Base-by-base conservation (phyloP, 2,113 vertebrate species). In the Chrysochloris asiatica region DNA sequence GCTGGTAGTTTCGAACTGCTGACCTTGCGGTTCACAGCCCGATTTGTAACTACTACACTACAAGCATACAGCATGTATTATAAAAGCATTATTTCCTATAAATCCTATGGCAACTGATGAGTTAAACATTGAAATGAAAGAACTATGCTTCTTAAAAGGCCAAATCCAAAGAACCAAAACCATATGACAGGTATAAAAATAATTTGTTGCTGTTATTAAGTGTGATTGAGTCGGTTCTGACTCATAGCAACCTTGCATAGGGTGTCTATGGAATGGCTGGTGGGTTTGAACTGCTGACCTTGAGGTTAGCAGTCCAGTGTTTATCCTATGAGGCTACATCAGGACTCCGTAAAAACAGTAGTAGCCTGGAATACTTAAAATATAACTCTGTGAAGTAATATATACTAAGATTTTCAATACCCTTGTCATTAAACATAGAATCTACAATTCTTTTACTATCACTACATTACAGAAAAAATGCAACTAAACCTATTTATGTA, bases 91-190 rank as follows among this genome's bases (percentile, higher is more conserved):
- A 79, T 79, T 87, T 95, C 79, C n/a, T 76, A 30, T 36, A 89
- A 90, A 72, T 75, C 52, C 26, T 47, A 69, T 47, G 13, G 52
- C 43, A 95, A 85, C 43, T 91, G 52, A 54, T 11, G 45, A 90
- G 30, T 56, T 76, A 88, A 90, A 88, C 8, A 52, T 24, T 80
- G 50, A 80, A 86, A 65, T 80, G 9, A 38, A 93, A 90, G 86
- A 80, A 45, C 13, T 41, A 56, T n/a, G n/a, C 4, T 69, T 67
- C 16, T 82, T 36, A 89, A 94, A 88, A 17, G 36, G 63, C 48
- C 83, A 30, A 94, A 86, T 19, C 72, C 14, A 92, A 24, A 92
- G 30, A 93, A 56, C 45, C 41, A 75, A 91, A 89, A 69, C 54
- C 21, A 77, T 30, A 30, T 9, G 11, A 33, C 47, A 30, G 30